A percentile compares a stretch with the other conserved stretches of the same genome.
Conservation (phyloP, 2,797 vertebrate genomes). For the Podarcis siculus region DNA sequence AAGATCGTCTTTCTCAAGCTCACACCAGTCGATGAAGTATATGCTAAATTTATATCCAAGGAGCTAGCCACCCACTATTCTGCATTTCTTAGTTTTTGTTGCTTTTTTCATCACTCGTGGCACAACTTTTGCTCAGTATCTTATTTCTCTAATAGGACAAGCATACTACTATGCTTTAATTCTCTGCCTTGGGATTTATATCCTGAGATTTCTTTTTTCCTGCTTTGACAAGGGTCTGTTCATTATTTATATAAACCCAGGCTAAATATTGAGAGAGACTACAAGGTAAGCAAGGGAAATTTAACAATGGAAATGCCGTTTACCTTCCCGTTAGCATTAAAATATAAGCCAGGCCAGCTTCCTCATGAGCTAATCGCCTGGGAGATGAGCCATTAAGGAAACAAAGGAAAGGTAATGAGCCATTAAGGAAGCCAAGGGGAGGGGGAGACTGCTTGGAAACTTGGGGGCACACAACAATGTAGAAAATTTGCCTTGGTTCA, state of each 20-base stretch:
- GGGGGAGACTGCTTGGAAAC: no score
- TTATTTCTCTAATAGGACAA: constrained; percentile 6
- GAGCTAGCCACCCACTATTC: neutral
- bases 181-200: constrained; percentile 7
- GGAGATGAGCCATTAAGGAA: no score
- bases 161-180: neutral
- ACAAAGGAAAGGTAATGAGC: no score
- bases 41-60: neutral
- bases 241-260: neutral
- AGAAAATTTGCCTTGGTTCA: no score
- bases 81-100: neutral
- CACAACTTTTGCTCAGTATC: neutral
- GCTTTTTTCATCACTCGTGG: neutral
- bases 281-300: neutral
- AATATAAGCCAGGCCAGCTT: no score
- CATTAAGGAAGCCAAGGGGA: no score
- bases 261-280: constrained; percentile 9
- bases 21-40: neutral
- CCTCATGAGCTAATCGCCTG: no score
- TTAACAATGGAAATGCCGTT: no score
- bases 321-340: no score
- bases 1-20: constrained; percentile 8
- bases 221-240: constrained; percentile 3
- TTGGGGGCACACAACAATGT: no score
- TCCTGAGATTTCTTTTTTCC: neutral